Evolutionary conservation across 2,888 invertebrate species (phyloP).

Genomic region (Nomada hirtipes): DNA sequence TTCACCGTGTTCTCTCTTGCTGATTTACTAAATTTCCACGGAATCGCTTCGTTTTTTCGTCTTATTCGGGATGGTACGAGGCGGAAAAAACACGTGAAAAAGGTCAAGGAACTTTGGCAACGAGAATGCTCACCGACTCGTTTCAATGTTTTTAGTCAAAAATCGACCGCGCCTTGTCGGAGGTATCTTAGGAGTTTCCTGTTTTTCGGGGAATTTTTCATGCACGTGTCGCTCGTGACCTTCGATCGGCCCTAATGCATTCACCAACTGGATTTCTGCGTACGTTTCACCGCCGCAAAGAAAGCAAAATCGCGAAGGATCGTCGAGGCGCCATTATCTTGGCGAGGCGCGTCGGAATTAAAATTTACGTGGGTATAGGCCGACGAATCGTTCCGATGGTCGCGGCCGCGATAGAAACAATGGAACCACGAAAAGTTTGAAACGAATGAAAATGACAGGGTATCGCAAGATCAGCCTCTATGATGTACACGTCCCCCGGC

Average conservation of each 20-base stretch:
- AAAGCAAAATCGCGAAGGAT: slow-evolving; percentile 16
- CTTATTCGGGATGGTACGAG: background rate
- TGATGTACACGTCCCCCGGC: background rate
- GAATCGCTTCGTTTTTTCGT: background rate
- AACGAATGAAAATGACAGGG: no score
- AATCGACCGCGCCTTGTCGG: background rate
- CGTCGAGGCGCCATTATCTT: slow-evolving; percentile 42
- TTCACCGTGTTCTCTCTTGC: background rate
- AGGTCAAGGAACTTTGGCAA: slow-evolving; percentile 14
- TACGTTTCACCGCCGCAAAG: background rate
- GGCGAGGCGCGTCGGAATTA: slow-evolving; percentile 32
- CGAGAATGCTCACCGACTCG: background rate
- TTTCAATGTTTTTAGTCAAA: slow-evolving; percentile 8
- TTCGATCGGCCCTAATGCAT: slow-evolving; percentile 47
- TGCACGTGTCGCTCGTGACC: slow-evolving; percentile 18
- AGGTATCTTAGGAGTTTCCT: slow-evolving; percentile 19
- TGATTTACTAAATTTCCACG: background rate
- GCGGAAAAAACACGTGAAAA: slow-evolving; percentile 19
- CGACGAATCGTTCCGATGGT: slow-evolving; percentile 28
- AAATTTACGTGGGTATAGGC: slow-evolving; percentile 43
- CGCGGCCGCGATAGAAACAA: no score
- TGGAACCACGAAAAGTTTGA: no score
- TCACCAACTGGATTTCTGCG: slow-evolving; percentile 9
- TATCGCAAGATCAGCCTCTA: background rate
- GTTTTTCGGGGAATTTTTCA: slow-evolving; percentile 40